Conservation (phyloP, 2,888 invertebrate species). For the Andricus curvator region DNA sequence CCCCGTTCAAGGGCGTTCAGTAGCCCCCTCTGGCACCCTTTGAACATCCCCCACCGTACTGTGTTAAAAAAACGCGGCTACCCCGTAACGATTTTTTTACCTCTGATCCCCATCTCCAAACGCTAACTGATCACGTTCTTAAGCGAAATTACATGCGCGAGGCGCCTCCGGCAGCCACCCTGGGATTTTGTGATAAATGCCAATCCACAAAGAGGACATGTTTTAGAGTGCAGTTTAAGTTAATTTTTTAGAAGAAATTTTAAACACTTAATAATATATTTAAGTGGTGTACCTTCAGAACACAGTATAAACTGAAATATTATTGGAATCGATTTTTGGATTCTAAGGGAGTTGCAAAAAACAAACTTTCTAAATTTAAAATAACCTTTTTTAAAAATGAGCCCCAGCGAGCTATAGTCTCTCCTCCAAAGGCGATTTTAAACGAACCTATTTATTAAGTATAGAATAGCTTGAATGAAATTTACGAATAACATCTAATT, state of each 20-base stretch:
- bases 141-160: conserved; percentile 75
- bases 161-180: conserved; percentile 58
- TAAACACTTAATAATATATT: not conserved
- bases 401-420: too few species aligned
- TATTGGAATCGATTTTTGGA: too few species aligned
- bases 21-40: conserved; percentile 58
- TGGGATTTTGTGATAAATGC: conserved; percentile 21
- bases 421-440: too few species aligned
- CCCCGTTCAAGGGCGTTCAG: conserved; percentile 59
- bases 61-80: conserved; percentile 68
- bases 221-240: not conserved
- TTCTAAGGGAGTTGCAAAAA: too few species aligned
- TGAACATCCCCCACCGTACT: conserved; percentile 49
- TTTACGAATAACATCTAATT: too few species aligned
- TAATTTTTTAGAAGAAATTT: not conserved
- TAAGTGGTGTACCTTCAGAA: too few species aligned
- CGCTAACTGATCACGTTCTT: conserved; percentile 77
- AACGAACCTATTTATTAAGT: too few species aligned
- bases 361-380: too few species aligned
- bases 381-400: too few species aligned
- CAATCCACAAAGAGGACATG: not conserved
- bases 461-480: too few species aligned
- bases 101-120: conserved; percentile 70
- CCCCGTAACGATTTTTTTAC: conserved; percentile 69
- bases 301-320: too few species aligned